These are phyloP conservation scores for Eleginops maclovinus DNA, from an alignment of 2,113 vertebrate genomes.

Conservation along the genomic window DNA sequence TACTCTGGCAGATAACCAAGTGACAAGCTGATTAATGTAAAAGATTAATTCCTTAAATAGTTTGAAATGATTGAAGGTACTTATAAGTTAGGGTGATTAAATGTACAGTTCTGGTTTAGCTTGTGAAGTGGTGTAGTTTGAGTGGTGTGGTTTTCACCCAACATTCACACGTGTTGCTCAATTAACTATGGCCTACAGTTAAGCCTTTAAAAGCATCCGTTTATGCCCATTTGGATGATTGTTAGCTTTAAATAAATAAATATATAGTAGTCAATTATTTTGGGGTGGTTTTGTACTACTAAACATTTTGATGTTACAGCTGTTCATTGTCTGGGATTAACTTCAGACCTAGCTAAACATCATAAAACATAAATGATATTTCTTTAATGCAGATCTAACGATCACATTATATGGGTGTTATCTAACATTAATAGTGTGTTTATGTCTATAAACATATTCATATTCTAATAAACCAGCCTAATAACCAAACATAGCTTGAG, in stretches of 20 bases:
- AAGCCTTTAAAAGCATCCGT: no score
- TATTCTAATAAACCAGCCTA: background rate
- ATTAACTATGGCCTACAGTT: no score
- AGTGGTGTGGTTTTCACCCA: background rate
- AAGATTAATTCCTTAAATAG: conserved; percentile 15
- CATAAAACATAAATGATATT: background rate
- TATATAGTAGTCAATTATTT: no score
- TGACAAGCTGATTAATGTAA: conserved; percentile 5
- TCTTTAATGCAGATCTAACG: background rate
- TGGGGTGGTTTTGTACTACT: background rate
- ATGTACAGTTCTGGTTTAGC: background rate
- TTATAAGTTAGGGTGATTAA: conserved; percentile 12
- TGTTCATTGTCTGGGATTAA: background rate
- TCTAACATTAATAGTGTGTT: background rate
- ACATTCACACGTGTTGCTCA: no score
- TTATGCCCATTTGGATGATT: no score
- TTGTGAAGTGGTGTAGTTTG: background rate
- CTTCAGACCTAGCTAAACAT: background rate
- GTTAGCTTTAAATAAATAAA: no score
- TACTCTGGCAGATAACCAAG: conserved; percentile 35
- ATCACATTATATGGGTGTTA: background rate
- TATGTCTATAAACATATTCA: background rate
- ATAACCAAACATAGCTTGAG: background rate
- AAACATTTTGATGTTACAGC: background rate
- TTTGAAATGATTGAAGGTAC: conserved; percentile 17